Evolutionary conservation across 2,113 vertebrate species (phyloP), one percentile per base, ranked within the genome.

Genomic region (Rhinolophus sinicus): DNA sequence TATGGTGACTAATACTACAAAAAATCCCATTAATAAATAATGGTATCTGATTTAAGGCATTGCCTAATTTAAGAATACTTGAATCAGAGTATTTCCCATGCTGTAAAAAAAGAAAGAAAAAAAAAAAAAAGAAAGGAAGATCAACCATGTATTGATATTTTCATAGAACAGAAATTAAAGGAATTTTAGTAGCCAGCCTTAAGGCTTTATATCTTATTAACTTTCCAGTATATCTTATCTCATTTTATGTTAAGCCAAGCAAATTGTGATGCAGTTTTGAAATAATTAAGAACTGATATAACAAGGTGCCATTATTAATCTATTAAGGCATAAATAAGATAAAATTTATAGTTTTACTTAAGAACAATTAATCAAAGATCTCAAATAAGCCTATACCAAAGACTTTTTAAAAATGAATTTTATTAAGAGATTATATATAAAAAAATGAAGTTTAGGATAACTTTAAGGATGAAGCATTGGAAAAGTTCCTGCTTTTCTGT

Each of bases 111-210:
- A 50, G 52, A 90, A 92, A 77, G 50, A n/a, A 65, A 67, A 89
- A 76, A 87, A 50, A 65, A 67, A 89, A 76, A 87, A 50, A 50
- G 52, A 90, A 92, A 77, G 50, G 35, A 90, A 93, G 18, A 58
- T 75, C 33, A 78, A 56, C 16, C 52, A 5, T 28, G 2, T 54
- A 33, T 50, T 77, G 11, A 52, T 69, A 75, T 62, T 86, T 86
- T 90, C 19, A 19, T 56, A 72, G 50, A 93, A 72, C 6, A 88
- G 13, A 58, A 70, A 80, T 70, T 65, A 88, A 92, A 85, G 67
- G 0, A 50, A 67, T 64, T 70, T 77, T 47, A 38, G 0, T 67
- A 86, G 40, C 21, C 4, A 60, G 6, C 0, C 5, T 72, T 44
- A 50, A 26, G 11, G 6, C 18, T 73, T 73, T 70, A 30, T 35